phyloP scores from a whole-genome alignment of 2,888 invertebrate species.

The Callyntrura guangdongensis region DNA sequence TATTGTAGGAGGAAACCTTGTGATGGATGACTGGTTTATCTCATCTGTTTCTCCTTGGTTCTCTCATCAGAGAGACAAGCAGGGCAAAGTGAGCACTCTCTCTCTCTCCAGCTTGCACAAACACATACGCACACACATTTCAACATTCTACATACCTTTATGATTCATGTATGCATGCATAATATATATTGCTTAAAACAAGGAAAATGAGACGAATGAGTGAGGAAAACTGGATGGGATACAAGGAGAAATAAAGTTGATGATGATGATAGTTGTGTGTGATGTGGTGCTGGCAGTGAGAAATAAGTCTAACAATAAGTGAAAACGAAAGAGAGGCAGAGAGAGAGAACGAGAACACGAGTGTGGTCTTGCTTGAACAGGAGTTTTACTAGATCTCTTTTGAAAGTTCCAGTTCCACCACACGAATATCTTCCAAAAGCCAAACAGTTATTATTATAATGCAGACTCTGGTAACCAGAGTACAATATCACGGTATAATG shows the following conservation, averaged over 20 bases:
- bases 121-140: conserved; percentile 62
- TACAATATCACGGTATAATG: conserved; percentile 32
- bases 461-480: background rate
- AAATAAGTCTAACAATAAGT: conserved; percentile 59
- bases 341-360: conserved; percentile 38
- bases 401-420: conserved; percentile 52
- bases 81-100: conserved; percentile 25
- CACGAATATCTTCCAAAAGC: conserved; percentile 10
- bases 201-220: conserved; percentile 57
- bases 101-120: conserved; percentile 1
- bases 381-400: conserved; percentile 50
- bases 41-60: conserved; percentile 65
- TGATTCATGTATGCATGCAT: conserved; percentile 62
- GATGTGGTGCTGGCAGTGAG: conserved; percentile 68
- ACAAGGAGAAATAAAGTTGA: conserved; percentile 56
- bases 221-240: background rate
- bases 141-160: conserved; percentile 63
- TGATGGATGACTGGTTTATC: conserved; percentile 78
- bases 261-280: conserved; percentile 51
- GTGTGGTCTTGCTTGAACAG: conserved; percentile 65
- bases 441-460: conserved; percentile 50
- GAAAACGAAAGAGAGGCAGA: conserved; percentile 67
- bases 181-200: conserved; percentile 65
- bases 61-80: conserved; percentile 63
- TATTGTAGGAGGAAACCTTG: conserved; percentile 75